Percentiles rank a stretch among this genome's conserved stretches.
These are phyloP conservation scores for Erpobdella octoculata DNA, from an alignment of 2,888 invertebrate genomes.

Conservation along the genomic window DNA sequence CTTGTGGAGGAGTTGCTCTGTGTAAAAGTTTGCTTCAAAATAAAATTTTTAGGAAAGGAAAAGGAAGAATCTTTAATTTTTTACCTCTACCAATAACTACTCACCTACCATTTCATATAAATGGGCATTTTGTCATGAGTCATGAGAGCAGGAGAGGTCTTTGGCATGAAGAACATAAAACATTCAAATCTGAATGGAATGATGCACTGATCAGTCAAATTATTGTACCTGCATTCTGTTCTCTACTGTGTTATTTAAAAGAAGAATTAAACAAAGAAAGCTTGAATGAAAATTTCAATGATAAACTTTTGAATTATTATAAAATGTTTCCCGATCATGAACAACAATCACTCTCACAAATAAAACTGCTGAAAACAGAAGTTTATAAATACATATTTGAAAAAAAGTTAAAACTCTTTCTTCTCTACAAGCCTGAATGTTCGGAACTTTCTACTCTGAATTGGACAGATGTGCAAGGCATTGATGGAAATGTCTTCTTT, in stretches of 20 bases:
- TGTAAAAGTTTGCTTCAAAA: too few species aligned
- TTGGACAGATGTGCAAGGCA: conserved; percentile 3
- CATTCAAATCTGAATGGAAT: conserved; percentile 42
- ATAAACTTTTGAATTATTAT: background rate
- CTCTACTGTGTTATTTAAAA: conserved; percentile 21
- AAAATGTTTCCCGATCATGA: background rate
- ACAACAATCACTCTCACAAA: background rate
- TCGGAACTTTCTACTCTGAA: background rate
- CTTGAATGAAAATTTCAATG: background rate
- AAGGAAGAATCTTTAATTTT: conserved; percentile 41
- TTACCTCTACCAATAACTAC: conserved; percentile 43
- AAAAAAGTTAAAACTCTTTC: background rate
- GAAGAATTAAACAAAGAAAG: background rate
- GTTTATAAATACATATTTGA: background rate
- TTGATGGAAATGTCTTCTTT: background rate
- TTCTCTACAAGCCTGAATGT: background rate
- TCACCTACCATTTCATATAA: conserved; percentile 42
- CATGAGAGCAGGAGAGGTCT: conserved; percentile 24
- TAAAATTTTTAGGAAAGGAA: background rate
- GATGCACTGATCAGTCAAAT: conserved; percentile 37
- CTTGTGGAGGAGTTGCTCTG: conserved; percentile 34
- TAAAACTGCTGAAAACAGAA: background rate
- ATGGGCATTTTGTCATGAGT: conserved; percentile 42
- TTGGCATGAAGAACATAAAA: conserved; percentile 28
- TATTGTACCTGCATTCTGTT: conserved; percentile 40